Evolutionary conservation across 2,888 invertebrate species (phyloP).

Genomic region (Laothoe populi): DNA sequence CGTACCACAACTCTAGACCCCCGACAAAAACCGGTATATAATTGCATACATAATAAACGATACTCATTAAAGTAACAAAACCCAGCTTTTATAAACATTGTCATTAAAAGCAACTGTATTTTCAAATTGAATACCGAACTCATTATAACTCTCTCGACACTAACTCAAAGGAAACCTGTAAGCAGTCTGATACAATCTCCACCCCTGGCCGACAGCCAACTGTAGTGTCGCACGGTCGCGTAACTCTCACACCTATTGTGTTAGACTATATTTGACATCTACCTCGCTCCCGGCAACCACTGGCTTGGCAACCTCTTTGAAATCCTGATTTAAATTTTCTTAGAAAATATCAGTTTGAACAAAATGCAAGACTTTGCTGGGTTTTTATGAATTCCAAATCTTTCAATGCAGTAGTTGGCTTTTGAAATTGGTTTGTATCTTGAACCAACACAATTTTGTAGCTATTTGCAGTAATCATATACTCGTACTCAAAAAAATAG

Average conservation of each 20-base stretch:
- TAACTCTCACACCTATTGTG: slow-evolving; percentile 30
- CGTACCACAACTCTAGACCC: too few species aligned
- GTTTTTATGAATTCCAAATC: too few species aligned
- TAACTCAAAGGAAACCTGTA: slow-evolving; percentile 21
- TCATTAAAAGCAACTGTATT: too few species aligned
- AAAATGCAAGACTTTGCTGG: not conserved
- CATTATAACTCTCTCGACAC: not conserved
- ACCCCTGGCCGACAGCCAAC: slow-evolving; percentile 34
- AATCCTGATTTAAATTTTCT: slow-evolving; percentile 11
- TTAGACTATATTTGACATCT: slow-evolving; percentile 24
- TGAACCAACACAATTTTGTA: too few species aligned
- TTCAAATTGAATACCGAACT: not conserved
- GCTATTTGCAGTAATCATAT: too few species aligned
- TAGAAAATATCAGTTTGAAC: not conserved
- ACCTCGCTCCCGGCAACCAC: not conserved
- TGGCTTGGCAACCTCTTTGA: slow-evolving; percentile 8
- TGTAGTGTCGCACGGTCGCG: slow-evolving; percentile 35
- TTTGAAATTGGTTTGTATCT: not conserved
- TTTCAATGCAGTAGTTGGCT: not conserved
- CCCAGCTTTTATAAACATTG: too few species aligned
- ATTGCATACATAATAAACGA: too few species aligned
- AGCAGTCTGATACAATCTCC: slow-evolving; percentile 21
- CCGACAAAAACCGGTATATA: too few species aligned
- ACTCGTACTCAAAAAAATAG: too few species aligned
- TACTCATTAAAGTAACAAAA: too few species aligned